phyloP scores from a whole-genome alignment of 2,113 vertebrate species.

The Thermophis baileyi region DNA sequence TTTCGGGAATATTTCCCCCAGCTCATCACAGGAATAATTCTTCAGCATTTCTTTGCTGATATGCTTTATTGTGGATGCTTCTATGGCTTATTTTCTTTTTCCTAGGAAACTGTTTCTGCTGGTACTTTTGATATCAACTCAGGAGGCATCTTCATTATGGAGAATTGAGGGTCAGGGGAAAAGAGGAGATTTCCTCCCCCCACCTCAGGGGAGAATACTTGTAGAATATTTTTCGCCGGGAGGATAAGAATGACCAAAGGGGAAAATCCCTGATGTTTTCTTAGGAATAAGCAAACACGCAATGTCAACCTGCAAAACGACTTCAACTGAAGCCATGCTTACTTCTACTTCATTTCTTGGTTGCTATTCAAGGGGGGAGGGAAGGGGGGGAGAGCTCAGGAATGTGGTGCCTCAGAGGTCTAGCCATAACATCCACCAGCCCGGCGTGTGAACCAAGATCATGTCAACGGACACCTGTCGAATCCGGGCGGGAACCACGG shows the following conservation, averaged over 20 bases:
- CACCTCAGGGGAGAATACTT: not conserved
- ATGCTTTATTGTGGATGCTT: not conserved
- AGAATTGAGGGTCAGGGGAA: not conserved
- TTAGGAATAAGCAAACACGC: not conserved
- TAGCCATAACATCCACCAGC: too few relatives aligned
- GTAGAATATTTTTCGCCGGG: too few relatives aligned
- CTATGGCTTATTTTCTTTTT: not conserved
- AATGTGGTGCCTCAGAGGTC: too few relatives aligned
- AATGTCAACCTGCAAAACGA: too few relatives aligned
- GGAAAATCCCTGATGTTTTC: not conserved
- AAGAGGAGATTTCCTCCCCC: not conserved
- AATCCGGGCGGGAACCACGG: too few relatives aligned
- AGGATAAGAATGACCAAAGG: too few relatives aligned
- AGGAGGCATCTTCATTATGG: not conserved
- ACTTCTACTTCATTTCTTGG: too few relatives aligned
- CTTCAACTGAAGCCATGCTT: too few relatives aligned
- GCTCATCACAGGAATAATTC: not conserved
- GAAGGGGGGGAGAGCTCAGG: too few relatives aligned
- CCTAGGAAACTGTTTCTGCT: not conserved
- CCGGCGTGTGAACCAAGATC: too few relatives aligned
- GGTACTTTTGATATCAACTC: not conserved
- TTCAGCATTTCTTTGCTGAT: not conserved
- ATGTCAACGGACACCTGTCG: too few relatives aligned
- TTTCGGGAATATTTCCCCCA: not conserved
- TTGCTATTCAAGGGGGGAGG: too few relatives aligned